These are phyloP conservation scores for Coboldia fuscipes DNA, from an alignment of 1,140 invertebrate species.

Conservation along the genomic window DNA sequence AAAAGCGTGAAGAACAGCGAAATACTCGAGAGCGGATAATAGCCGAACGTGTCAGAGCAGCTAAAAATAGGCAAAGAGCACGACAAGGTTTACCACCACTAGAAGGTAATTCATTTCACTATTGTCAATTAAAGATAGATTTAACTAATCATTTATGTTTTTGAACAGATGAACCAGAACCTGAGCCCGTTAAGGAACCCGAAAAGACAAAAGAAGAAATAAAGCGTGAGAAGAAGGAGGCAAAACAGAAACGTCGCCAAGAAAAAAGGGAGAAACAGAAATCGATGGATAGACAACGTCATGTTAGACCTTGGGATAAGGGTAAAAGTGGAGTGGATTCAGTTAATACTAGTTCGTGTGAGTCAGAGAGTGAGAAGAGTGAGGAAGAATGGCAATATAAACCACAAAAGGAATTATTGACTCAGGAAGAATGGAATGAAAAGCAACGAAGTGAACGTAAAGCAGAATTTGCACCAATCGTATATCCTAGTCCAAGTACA, in stretches of 20 bases:
- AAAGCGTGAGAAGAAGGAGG: constrained; percentile 20
- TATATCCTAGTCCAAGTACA: too few relatives aligned
- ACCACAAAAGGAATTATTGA: constrained; percentile 31
- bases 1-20: constrained; percentile 35
- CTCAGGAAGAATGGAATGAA: constrained; percentile 60
- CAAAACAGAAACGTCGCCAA: constrained; percentile 15
- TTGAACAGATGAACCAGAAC: constrained; percentile 17
- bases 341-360: constrained; percentile 2
- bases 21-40: constrained; percentile 44
- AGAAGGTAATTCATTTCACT: too few relatives aligned
- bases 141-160: constrained; percentile 1
- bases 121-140: too few relatives aligned
- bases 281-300: constrained; percentile 26
- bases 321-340: constrained; percentile 24
- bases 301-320: constrained; percentile 43
- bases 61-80: constrained; percentile 50
- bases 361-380: constrained; percentile 13
- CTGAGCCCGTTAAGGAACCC: constrained; percentile 24
- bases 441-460: constrained; percentile 42
- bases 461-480: constrained; percentile 43
- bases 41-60: constrained; percentile 50
- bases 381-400: constrained; percentile 22
- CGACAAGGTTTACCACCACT: constrained; percentile 47
- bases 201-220: constrained; percentile 23
- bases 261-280: constrained; percentile 19